Conservation (phyloP, 2,888 invertebrate species). For the Unio pictorum region DNA sequence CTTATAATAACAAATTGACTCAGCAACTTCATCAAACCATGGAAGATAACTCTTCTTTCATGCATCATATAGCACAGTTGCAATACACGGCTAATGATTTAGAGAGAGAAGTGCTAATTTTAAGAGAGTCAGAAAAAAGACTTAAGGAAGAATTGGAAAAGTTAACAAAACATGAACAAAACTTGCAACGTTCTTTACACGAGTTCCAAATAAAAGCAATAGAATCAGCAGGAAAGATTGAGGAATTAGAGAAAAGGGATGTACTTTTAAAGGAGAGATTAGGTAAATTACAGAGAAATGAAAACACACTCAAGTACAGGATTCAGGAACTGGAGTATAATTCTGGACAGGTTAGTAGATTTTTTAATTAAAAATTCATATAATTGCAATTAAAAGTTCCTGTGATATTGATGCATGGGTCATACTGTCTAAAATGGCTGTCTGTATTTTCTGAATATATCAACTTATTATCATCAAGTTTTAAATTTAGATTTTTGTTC, state of each 20-base stretch:
- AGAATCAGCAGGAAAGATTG: slow-evolving; percentile 46
- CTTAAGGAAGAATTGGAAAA: slow-evolving; percentile 48
- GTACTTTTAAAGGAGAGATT: slow-evolving; percentile 52
- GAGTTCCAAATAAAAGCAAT: slow-evolving; percentile 51
- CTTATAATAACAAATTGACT: slow-evolving; percentile 53
- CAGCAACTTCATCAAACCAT: slow-evolving; percentile 52
- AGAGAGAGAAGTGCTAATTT: slow-evolving; percentile 41
- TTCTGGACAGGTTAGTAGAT: slow-evolving; percentile 30
- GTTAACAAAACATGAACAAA: slow-evolving; percentile 45
- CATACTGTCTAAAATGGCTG: too few species aligned
- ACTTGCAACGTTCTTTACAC: slow-evolving; percentile 48
- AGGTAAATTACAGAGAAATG: slow-evolving; percentile 53
- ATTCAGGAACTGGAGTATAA: slow-evolving; percentile 53
- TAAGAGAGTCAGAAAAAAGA: slow-evolving; percentile 44
- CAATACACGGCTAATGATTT: slow-evolving; percentile 50
- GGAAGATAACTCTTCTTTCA: slow-evolving; percentile 55
- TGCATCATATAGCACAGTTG: slow-evolving; percentile 43
- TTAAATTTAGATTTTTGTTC: too few species aligned
- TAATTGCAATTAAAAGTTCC: not conserved
- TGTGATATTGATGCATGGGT: too few species aligned
- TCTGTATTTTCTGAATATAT: too few species aligned
- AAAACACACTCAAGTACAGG: slow-evolving; percentile 52
- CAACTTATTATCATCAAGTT: too few species aligned
- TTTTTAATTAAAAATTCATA: not conserved
- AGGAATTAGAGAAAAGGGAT: slow-evolving; percentile 50